Base-by-base conservation (phyloP, 2,888 invertebrate genomes). In the Loripinus fragilis region DNA sequence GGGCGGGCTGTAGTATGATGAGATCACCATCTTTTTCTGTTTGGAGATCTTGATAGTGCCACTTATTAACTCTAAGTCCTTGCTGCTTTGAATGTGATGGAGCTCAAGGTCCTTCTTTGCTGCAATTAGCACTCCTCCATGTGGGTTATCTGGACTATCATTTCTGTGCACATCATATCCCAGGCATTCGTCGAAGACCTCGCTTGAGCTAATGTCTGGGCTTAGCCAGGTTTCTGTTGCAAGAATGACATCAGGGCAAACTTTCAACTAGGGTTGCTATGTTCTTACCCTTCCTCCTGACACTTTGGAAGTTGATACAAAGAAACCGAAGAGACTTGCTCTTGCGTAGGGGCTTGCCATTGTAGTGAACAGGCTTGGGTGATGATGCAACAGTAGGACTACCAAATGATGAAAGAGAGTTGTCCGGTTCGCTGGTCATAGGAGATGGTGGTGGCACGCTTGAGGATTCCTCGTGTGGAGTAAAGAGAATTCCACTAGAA, bases 181-280 rank as follows among this genome's bases (percentile, higher is more conserved):
- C 5, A 60, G 65, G 8, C 5, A 0, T 15, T 2, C 8, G 35
- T 45, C 33, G 42, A 79, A 64, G 30, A 75, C 20, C 38, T 76
- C 75, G 17, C 52, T 52, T 64, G 72, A 72, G 23, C 23, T 42
- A 25, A 76, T 48, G 28, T 71, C 68, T 23, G 30, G 33, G 50
- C 35, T 50, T 8, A 72, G 33, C 75, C 76, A 72, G 17, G 79
- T 76, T 72, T 80, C 79, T 2, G 76, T 80, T 30, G 72, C 72
- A 12, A 80, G 17, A 28, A 73, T 72, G 42, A 80, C 50, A 48
- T 80, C 79, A n/a, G 71, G 74, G n/a, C 25, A 23, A 10, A 30
- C 28, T 3, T 69, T 64, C 33, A 69, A 76, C 30, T 1, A 80
- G 23, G 12, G 38, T 23, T 1, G 69, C 76, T 17, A 80, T 55